A percentile compares a stretch with the other conserved stretches of the same genome.
Conservation (phyloP, 2,797 vertebrate genomes). For the Catostomus latipinnis region DNA sequence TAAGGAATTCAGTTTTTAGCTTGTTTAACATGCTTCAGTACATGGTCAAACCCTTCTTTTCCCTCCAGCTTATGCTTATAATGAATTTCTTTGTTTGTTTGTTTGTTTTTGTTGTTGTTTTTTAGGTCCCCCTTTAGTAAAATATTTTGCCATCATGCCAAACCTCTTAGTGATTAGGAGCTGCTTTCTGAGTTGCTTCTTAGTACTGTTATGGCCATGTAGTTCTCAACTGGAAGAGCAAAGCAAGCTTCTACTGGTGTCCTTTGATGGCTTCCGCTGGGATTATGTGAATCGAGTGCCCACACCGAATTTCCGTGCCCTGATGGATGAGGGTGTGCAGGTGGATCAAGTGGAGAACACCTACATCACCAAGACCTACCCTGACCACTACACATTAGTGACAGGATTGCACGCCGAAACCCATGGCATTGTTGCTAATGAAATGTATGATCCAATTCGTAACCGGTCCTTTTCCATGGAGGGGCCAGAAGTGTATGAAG, state of each 20-base stretch:
- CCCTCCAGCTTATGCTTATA: not conserved
- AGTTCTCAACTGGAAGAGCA: constrained; percentile 67
- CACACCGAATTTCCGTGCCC: constrained; percentile 81
- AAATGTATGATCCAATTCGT: constrained; percentile 87
- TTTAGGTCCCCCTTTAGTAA: constrained; percentile 30
- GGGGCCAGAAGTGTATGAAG: constrained; percentile 80
- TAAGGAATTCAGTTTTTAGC: no score
- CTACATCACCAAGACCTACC: constrained; percentile 91
- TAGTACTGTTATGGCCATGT: constrained; percentile 64
- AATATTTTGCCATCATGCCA: constrained; percentile 45
- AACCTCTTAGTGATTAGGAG: constrained; percentile 40
- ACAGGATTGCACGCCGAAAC: constrained; percentile 90
- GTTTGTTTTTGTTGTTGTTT: not conserved
- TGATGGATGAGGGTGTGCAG: constrained; percentile 81
- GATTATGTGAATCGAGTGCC: constrained; percentile 88
- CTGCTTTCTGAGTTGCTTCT: constrained; percentile 66
- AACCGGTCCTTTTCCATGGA: constrained; percentile 88
- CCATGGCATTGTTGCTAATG: constrained; percentile 89
- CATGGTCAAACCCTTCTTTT: not conserved
- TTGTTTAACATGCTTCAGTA: not conserved
- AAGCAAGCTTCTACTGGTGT: constrained; percentile 85
- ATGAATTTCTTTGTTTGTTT: not conserved
- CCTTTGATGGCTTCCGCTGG: constrained; percentile 95
- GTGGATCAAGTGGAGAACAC: constrained; percentile 84
- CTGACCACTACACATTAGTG: constrained; percentile 92